phyloP scores from a whole-genome alignment of 2,888 invertebrate species.

The Clostera curtula region DNA sequence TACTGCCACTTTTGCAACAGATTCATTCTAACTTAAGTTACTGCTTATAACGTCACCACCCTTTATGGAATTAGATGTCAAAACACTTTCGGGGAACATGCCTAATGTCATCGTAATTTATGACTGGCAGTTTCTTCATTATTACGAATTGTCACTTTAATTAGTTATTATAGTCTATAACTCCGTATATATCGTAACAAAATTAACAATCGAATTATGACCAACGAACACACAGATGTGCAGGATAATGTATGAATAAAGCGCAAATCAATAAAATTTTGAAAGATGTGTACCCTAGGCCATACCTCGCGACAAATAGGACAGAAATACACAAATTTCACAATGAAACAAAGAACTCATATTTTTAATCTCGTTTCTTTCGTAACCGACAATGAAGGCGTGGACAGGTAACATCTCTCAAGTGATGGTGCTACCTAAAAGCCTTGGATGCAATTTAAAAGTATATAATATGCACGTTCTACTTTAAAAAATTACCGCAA shows the following conservation, averaged over 20 bases:
- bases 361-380: slow-evolving; percentile 5
- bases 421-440: slow-evolving; percentile 48
- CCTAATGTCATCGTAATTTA: too few species aligned
- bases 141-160: too few species aligned
- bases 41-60: too few species aligned
- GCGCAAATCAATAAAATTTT: slow-evolving; percentile 31
- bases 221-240: slow-evolving; percentile 12
- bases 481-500: too few species aligned
- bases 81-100: too few species aligned
- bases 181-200: too few species aligned
- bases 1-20: too few species aligned
- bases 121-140: too few species aligned
- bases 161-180: too few species aligned
- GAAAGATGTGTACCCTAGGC: slow-evolving; percentile 70
- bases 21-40: too few species aligned
- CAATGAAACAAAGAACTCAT: slow-evolving; percentile 4
- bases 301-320: slow-evolving; percentile 51
- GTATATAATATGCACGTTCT: slow-evolving; percentile 50
- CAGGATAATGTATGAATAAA: slow-evolving; percentile 16
- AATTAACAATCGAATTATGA: too few species aligned
- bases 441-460: slow-evolving; percentile 30
- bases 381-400: slow-evolving; percentile 46
- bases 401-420: slow-evolving; percentile 72
- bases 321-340: slow-evolving; percentile 35
- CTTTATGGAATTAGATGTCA: too few species aligned